Conservation (phyloP, 2,888 invertebrate species). For the Drosophila pullipes region DNA sequence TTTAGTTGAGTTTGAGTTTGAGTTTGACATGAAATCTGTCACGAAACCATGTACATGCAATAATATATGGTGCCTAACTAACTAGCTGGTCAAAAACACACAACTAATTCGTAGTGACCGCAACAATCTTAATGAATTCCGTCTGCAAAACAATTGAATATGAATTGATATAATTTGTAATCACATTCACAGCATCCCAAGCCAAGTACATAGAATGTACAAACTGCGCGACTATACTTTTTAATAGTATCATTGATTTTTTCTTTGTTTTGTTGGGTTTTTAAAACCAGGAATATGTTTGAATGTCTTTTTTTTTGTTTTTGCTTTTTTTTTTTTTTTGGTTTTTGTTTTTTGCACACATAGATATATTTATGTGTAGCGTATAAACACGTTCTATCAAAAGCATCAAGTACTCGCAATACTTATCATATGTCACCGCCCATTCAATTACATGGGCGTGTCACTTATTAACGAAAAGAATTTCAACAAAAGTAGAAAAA, state of each 20-base stretch:
- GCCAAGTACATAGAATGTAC: slow-evolving; percentile 24
- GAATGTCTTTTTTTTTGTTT: slow-evolving; percentile 50
- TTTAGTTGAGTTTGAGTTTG: slow-evolving; percentile 45
- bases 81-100: slow-evolving; percentile 27
- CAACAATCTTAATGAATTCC: slow-evolving; percentile 25
- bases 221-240: slow-evolving; percentile 23
- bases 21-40: slow-evolving; percentile 16
- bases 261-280: slow-evolving; percentile 40
- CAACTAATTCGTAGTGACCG: slow-evolving; percentile 5
- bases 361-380: slow-evolving; percentile 52
- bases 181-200: slow-evolving; percentile 42
- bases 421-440: slow-evolving; percentile 52
- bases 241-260: slow-evolving; percentile 26
- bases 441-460: slow-evolving; percentile 23
- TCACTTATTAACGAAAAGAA: slow-evolving; percentile 43
- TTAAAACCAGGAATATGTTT: slow-evolving; percentile 72
- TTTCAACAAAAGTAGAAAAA: slow-evolving; percentile 52
- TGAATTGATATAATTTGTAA: slow-evolving; percentile 28
- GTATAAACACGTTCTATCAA: slow-evolving; percentile 74
- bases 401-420: slow-evolving; percentile 72
- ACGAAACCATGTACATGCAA: slow-evolving; percentile 52
- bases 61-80: slow-evolving; percentile 18
- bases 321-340: slow-evolving; percentile 24
- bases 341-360: slow-evolving; percentile 34
- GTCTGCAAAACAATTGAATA: slow-evolving; percentile 30